Base-by-base conservation (phyloP, 2,113 vertebrate genomes). In the Cheilinus undulatus region DNA sequence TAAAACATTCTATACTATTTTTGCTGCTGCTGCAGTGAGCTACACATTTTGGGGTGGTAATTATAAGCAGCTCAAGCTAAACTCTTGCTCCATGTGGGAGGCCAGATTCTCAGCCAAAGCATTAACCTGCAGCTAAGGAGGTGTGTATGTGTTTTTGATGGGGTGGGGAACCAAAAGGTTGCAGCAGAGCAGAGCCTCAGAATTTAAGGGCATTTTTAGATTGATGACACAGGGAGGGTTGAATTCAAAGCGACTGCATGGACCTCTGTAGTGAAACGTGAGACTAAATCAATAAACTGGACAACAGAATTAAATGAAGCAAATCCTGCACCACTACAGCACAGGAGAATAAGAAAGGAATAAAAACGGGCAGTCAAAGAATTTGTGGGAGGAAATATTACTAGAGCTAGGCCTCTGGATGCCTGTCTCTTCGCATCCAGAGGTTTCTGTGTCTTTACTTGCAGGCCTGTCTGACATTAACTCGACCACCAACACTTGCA, bases 401-500 rank as follows among this genome's bases (percentile, higher is more conserved):
- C n/a, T n/a, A 14, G 13, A 40, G 4, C 13, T 4, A 13, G 38
- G 12, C 15, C 15, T 40, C 38, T 5, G 0, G 5, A 3, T 10
- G 22, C 22, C n/a, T 30, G 56, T 11, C 38, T 11, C 38, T 45
- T 14, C 14, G 9, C 14, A 42, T 57, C 0, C 14, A 23, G 12
- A 4, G 27, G 3, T 22, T 9, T 32, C 0, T 28, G 53, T 4
- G 43, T 43, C 20, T 30, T 52, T 23, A 12, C 28, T 13, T 15
- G 1, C 30, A 40, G 68, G 54, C 50, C 60, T 34, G 51, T 58
- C 50, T 38, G 42, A 27, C 23, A 13, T 23, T 5, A 50, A 14
- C 52, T 38, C n/a, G 3, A 63, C 62, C 51, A 51, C 56, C 17
- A 11, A 34, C 78, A 51, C 78, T 48, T 77, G 69, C 45, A 86